phyloP scores from a whole-genome alignment of 2,113 vertebrate species.

The Vombatus ursinus region DNA sequence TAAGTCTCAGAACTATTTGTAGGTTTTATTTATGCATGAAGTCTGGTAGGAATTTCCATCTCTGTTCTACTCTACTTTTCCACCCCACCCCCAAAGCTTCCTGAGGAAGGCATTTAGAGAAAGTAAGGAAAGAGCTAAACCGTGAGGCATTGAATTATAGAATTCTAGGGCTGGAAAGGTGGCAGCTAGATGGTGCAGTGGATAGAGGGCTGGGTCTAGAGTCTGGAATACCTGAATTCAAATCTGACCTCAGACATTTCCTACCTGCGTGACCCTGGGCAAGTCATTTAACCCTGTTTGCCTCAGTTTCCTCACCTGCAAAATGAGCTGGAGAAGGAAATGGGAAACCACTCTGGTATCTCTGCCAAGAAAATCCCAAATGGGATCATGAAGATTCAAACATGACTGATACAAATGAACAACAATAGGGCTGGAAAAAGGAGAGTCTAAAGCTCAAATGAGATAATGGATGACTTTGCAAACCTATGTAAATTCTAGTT shows the following conservation, averaged over 20 bases:
- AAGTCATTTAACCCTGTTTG: not conserved
- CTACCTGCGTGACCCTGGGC: not conserved
- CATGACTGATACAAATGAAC: not conserved
- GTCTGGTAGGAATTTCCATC: conserved; percentile 37
- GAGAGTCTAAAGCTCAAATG: not conserved
- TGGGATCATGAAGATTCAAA: not conserved
- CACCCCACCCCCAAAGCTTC: conserved; percentile 34
- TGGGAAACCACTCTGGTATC: not conserved
- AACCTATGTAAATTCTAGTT: not conserved
- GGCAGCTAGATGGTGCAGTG: not conserved
- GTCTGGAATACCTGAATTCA: too few species aligned
- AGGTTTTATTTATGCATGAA: conserved; percentile 55
- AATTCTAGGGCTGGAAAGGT: not conserved
- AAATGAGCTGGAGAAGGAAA: not conserved
- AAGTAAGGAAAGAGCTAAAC: not conserved
- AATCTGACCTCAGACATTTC: not conserved
- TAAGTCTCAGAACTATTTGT: conserved; percentile 40
- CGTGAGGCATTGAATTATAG: not conserved
- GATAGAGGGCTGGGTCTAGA: too few species aligned
- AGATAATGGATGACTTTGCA: not conserved
- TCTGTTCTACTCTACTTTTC: conserved; percentile 31
- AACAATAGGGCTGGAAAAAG: not conserved
- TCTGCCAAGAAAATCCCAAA: not conserved
- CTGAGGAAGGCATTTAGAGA: conserved; percentile 29
- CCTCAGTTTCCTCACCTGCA: not conserved